Percentiles rank a stretch among this genome's conserved stretches.
Conservation (phyloP, 2,888 invertebrate genomes). For the Stratiomys singularior region DNA sequence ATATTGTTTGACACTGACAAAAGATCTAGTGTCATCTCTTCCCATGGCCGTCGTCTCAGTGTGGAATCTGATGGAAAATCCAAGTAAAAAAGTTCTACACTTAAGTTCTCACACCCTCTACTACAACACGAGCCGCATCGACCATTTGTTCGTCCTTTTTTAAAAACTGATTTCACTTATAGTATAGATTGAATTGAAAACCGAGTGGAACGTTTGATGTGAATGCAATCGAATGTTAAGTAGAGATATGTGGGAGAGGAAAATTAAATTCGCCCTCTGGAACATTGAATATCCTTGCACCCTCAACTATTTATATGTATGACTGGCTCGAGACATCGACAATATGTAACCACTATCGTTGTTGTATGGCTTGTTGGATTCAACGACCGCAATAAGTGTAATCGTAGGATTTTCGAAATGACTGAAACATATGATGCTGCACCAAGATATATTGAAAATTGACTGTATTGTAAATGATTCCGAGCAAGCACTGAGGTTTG, state of each 20-base stretch:
- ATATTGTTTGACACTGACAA: constrained; percentile 45
- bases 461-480: constrained; percentile 3
- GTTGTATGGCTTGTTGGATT: neutral
- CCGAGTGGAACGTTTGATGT: constrained; percentile 7
- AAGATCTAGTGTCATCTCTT: constrained; percentile 3
- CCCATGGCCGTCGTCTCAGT: neutral
- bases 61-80: too few species aligned
- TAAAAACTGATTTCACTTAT: neutral
- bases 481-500: neutral
- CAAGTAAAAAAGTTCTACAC: neutral
- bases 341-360: neutral
- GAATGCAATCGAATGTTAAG: neutral
- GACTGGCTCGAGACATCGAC: too few species aligned
- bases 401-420: constrained; percentile 10
- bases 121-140: neutral
- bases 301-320: too few species aligned
- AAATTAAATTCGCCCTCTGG: constrained; percentile 24
- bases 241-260: neutral
- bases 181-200: constrained; percentile 32
- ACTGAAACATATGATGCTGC: constrained; percentile 27
- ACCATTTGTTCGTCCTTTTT: neutral
- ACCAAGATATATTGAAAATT: constrained; percentile 18
- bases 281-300: neutral
- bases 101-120: neutral
- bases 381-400: constrained; percentile 28